Conservation (phyloP, 2,888 invertebrate genomes). For the Hermaeophaga mercurialis region DNA sequence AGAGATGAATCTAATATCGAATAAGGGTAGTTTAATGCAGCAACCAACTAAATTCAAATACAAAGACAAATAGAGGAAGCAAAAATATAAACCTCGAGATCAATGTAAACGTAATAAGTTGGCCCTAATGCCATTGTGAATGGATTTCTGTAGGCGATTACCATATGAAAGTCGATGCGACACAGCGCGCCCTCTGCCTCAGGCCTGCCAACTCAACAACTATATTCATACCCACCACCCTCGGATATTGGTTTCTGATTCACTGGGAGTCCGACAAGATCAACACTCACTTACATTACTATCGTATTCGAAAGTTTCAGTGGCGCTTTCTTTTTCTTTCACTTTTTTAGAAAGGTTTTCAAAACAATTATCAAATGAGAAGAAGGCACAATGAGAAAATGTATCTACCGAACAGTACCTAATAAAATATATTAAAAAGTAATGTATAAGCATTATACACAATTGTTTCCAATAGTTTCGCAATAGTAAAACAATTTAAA, state of each 20-base stretch:
- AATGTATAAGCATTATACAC: no score
- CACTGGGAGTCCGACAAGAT: slow-evolving; percentile 57
- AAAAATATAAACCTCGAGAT: slow-evolving; percentile 60
- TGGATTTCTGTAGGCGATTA: slow-evolving; percentile 59
- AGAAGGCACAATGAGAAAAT: no score
- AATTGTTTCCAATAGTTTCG: no score
- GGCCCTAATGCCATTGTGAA: slow-evolving; percentile 59
- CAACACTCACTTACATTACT: slow-evolving; percentile 53
- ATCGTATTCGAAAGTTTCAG: slow-evolving; percentile 32
- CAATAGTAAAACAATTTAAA: no score
- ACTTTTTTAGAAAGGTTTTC: no score
- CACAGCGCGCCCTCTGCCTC: slow-evolving; percentile 49
- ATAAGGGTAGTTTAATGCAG: slow-evolving; percentile 38
- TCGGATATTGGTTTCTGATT: slow-evolving; percentile 59
- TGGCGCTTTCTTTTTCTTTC: slow-evolving; percentile 23
- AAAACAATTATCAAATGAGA: no score
- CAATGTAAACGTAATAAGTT: slow-evolving; percentile 60
- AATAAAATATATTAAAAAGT: no score
- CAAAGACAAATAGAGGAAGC: slow-evolving; percentile 57
- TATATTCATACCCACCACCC: slow-evolving; percentile 48
- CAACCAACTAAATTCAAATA: slow-evolving; percentile 58
- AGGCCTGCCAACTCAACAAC: slow-evolving; percentile 49
- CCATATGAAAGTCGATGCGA: slow-evolving; percentile 56
- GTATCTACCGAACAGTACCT: no score
- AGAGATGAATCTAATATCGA: slow-evolving; percentile 30